Conservation (phyloP, 1,140 invertebrate species). For the Aphelinus atriplicis region DNA sequence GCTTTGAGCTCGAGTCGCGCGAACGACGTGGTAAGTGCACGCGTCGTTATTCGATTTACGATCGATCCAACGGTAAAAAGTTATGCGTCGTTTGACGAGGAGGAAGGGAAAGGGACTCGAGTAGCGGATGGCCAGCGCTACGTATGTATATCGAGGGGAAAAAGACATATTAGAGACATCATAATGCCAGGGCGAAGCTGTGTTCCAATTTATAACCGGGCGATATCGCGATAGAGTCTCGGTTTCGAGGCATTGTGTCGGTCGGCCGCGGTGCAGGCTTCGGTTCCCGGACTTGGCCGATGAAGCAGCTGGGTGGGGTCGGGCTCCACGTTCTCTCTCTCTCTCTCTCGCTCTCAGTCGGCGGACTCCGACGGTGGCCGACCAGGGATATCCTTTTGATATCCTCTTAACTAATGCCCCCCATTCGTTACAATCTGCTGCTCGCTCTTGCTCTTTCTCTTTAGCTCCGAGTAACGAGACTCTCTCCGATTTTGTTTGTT, state of each 20-base stretch:
- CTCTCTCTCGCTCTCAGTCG: neutral
- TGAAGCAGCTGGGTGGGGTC: constrained; percentile 61
- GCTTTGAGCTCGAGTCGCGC: too few relatives aligned
- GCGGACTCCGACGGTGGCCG: constrained; percentile 59
- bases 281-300: constrained; percentile 56
- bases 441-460: neutral
- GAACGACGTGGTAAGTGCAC: too few relatives aligned
- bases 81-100: constrained; percentile 46
- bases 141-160: constrained; percentile 42
- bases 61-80: constrained; percentile 41
- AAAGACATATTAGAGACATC: constrained; percentile 68
- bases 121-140: too few relatives aligned
- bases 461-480: constrained; percentile 32
- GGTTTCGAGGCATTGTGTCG: constrained; percentile 65
- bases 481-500: neutral
- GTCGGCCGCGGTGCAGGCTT: constrained; percentile 44
- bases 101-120: too few relatives aligned
- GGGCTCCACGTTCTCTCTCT: constrained; percentile 6
- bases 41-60: too few relatives aligned
- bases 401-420: constrained; percentile 67
- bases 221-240: constrained; percentile 66
- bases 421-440: constrained; percentile 61
- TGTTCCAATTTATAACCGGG: constrained; percentile 68
- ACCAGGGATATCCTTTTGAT: constrained; percentile 65
- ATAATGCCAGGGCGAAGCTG: constrained; percentile 65